Base-by-base conservation (phyloP, 2,888 invertebrate genomes). In the Xestia ashworthii region DNA sequence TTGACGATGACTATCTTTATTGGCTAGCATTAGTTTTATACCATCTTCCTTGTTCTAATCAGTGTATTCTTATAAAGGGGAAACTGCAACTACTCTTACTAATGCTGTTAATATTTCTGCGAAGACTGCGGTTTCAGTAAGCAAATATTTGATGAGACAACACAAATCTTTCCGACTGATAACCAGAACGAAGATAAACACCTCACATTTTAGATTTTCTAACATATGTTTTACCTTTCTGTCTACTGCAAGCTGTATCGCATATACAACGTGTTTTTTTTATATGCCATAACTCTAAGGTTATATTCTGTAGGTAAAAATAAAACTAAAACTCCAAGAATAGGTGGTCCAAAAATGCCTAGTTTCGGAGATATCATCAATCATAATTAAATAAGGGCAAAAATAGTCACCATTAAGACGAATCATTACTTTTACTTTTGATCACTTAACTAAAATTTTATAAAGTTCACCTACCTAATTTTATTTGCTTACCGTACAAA, bases 1-100 rank as follows among this genome's bases (percentile, higher is more conserved):
- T 32, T 48, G 32, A 8, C 16, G 76, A 81, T 81, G 53, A 12
- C 14, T 48, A 68, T 82, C 76, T 68, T n/a, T 16, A 80, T 38
- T 55, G 19, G 22, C 5, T 11, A 4, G 50, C 22, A 65, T 81
- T 22, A 1, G 6, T 81, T 50, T 74, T 6, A n/a, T 11, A 5
- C 1, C 22, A 64, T 32, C 32, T 68, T 82, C 67, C 67, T 64
- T 48, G 11, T 68, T 53, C 4, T 81, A 74, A 53, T 73, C 55
- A 12, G 16, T 25, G 4, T 44, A 46, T 74, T 71, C 60, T 38
- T 50, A 50, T 22, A 4, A 22, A 41, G 14, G 16, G 14, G 14
- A 58, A 65, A 22, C 41, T 32, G 14, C 14, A 32, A 62, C 55
- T 55, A 55, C 6, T 50, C 41, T 44, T 19, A 44, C 44, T 32